Conservation (phyloP, 2,797 vertebrate genomes). For the Psittacula echo region DNA sequence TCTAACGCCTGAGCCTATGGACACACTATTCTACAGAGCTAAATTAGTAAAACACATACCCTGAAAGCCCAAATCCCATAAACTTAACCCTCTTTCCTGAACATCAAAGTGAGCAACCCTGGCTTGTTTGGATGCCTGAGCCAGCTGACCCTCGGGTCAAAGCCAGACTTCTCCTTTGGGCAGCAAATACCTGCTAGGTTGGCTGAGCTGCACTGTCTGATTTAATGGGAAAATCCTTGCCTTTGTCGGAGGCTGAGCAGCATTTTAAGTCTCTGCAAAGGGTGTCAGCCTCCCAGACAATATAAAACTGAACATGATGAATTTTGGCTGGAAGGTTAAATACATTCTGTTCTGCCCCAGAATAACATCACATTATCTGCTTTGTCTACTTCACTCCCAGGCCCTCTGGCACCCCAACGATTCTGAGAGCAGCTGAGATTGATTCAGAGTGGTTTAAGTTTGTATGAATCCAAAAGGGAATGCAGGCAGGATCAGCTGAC, state of each 20-base stretch:
- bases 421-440: neutral
- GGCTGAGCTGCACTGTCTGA: conserved; percentile 23
- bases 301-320: neutral
- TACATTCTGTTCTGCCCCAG: neutral
- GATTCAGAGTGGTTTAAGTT: neutral
- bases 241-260: neutral
- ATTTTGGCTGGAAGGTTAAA: conserved; percentile 7
- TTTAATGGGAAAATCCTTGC: conserved; percentile 46
- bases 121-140: neutral
- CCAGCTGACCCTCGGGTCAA: neutral
- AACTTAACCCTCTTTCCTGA: neutral
- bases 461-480: neutral
- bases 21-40: neutral
- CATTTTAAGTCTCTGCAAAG: conserved; percentile 4
- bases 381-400: neutral
- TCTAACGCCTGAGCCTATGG: neutral
- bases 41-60: neutral
- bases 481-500: neutral
- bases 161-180: neutral
- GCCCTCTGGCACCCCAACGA: neutral
- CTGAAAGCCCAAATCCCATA: neutral
- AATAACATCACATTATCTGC: neutral
- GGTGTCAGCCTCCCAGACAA: conserved; percentile 3
- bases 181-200: conserved; percentile 13
- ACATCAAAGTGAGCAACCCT: neutral